Conservation (phyloP, 2,113 vertebrate species). For the Aegithalos caudatus region DNA sequence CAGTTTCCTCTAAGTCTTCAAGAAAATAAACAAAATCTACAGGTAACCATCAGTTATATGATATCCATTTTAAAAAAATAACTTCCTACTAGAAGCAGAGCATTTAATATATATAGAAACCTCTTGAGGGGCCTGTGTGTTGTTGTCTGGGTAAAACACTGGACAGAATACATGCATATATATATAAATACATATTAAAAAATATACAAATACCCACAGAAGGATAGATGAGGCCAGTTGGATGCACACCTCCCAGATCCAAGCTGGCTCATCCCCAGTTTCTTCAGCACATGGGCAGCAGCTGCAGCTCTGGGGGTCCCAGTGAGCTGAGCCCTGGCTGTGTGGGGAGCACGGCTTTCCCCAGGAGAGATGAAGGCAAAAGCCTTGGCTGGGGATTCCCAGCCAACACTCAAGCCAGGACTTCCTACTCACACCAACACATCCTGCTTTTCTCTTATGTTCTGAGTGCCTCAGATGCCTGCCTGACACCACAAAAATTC, state of each 20-base stretch:
- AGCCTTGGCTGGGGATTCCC: neutral
- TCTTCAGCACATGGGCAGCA: rapidly evolving
- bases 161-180: neutral
- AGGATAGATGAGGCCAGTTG: neutral
- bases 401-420: neutral
- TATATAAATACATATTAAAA: neutral
- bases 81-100: neutral
- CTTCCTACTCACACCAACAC: neutral
- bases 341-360: too few relatives aligned
- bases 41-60: neutral
- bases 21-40: neutral
- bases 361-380: neutral
- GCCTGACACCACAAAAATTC: neutral
- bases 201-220: rapidly evolving
- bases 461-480: neutral
- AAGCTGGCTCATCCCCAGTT: neutral
- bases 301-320: neutral
- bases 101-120: neutral
- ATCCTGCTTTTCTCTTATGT: neutral
- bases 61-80: neutral
- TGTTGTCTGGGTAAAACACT: rapidly evolving
- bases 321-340: neutral
- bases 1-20: neutral
- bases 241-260: neutral
- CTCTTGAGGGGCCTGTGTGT: neutral